Evolutionary conservation across 2,888 invertebrate species (phyloP).

Genomic region (Nipponacmea schrenckii): DNA sequence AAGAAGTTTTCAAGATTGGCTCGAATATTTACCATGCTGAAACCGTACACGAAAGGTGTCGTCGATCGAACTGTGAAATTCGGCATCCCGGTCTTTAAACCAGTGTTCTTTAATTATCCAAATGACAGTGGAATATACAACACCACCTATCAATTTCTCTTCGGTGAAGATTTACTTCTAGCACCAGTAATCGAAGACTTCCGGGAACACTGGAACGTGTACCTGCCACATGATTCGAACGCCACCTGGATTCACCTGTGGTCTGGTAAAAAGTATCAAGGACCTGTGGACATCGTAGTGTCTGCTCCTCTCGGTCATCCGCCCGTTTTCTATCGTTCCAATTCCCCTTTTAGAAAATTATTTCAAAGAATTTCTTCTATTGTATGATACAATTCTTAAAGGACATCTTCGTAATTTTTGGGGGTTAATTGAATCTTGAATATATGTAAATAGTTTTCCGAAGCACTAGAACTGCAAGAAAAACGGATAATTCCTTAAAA

Average conservation of each 20-base stretch:
- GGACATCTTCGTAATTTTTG: too few relatives aligned
- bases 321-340: constrained; percentile 53
- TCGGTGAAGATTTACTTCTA: constrained; percentile 55
- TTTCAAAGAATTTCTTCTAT: constrained; percentile 30
- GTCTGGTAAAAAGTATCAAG: constrained; percentile 33
- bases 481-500: too few relatives aligned
- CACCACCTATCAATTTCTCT: constrained; percentile 57
- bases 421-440: too few relatives aligned
- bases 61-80: constrained; percentile 26
- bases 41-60: constrained; percentile 42
- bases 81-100: constrained; percentile 56
- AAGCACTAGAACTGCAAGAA: too few relatives aligned
- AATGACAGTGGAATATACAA: constrained; percentile 38
- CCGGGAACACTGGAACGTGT: constrained; percentile 40
- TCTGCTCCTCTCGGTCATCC: constrained; percentile 51
- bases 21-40: constrained; percentile 42
- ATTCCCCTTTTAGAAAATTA: constrained; percentile 33
- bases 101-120: constrained; percentile 54
- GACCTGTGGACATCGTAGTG: constrained; percentile 35
- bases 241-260: constrained; percentile 52
- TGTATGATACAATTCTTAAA: too few relatives aligned
- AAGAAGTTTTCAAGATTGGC: constrained; percentile 47
- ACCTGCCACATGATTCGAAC: constrained; percentile 41
- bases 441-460: too few relatives aligned
- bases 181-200: constrained; percentile 52